phyloP scores from a whole-genome alignment of 2,888 invertebrate species.

The Drosophila mimica region DNA sequence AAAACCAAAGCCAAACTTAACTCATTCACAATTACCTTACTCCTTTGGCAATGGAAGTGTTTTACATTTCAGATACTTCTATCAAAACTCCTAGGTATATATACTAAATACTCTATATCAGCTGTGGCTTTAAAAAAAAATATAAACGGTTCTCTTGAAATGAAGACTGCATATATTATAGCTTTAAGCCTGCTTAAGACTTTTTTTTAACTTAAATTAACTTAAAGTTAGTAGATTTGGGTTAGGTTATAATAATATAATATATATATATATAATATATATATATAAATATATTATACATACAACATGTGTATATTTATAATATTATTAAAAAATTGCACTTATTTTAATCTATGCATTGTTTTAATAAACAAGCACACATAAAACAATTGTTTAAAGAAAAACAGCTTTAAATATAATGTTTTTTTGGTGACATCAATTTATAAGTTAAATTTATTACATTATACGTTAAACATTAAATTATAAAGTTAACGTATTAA shows the following conservation, averaged over 20 bases:
- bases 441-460: background rate
- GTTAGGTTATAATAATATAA: background rate
- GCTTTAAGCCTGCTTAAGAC: background rate
- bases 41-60: background rate
- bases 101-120: background rate
- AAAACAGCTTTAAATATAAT: background rate
- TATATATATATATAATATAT: background rate
- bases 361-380: background rate
- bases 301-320: background rate
- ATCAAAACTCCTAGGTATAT: background rate
- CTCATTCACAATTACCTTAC: conserved; percentile 3
- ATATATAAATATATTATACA: background rate
- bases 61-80: background rate
- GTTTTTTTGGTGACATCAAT: background rate
- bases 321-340: background rate
- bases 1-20: conserved; percentile 16
- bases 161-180: background rate
- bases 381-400: background rate
- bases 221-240: background rate
- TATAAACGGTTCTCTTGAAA: background rate
- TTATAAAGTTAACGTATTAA: background rate
- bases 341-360: background rate
- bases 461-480: background rate
- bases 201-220: background rate
- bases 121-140: background rate